phyloP scores from a whole-genome alignment of 2,888 invertebrate species.

The Chymomyza caudatula region DNA sequence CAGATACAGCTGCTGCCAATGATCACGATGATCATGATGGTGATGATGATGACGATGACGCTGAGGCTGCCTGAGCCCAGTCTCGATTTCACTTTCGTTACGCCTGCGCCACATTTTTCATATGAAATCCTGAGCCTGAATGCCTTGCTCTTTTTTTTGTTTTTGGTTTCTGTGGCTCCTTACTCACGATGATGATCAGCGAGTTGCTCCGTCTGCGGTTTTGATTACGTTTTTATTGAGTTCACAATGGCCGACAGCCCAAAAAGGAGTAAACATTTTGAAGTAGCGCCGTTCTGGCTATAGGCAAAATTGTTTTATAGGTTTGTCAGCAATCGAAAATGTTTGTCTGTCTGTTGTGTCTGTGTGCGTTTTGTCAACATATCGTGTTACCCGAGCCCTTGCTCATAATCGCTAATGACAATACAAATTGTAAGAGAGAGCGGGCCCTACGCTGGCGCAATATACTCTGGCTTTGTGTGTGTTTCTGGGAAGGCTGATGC shows the following conservation, averaged over 20 bases:
- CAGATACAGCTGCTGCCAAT: slow-evolving; percentile 50
- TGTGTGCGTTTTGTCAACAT: slow-evolving; percentile 64
- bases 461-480: slow-evolving; percentile 45
- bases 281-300: slow-evolving; percentile 59
- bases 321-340: slow-evolving; percentile 58
- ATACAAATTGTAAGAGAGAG: slow-evolving; percentile 60
- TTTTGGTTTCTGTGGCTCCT: slow-evolving; percentile 24
- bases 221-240: slow-evolving; percentile 65
- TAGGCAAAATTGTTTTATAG: slow-evolving; percentile 56
- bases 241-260: slow-evolving; percentile 37
- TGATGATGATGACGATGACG: not conserved
- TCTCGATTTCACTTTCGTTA: slow-evolving; percentile 73
- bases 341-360: slow-evolving; percentile 9
- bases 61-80: slow-evolving; percentile 1
- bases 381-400: slow-evolving; percentile 51
- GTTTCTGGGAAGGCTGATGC: slow-evolving; percentile 45
- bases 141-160: slow-evolving; percentile 14
- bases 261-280: slow-evolving; percentile 70
- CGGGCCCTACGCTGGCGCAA: slow-evolving; percentile 18
- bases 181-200: slow-evolving; percentile 20
- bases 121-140: slow-evolving; percentile 41
- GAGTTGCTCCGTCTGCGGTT: slow-evolving; percentile 43
- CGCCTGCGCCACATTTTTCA: slow-evolving; percentile 59
- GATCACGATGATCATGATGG: not conserved
- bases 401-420: slow-evolving; percentile 67